Evolutionary conservation across 2,797 vertebrate species (phyloP).

Genomic region (Stomatorhinus walkeri): DNA sequence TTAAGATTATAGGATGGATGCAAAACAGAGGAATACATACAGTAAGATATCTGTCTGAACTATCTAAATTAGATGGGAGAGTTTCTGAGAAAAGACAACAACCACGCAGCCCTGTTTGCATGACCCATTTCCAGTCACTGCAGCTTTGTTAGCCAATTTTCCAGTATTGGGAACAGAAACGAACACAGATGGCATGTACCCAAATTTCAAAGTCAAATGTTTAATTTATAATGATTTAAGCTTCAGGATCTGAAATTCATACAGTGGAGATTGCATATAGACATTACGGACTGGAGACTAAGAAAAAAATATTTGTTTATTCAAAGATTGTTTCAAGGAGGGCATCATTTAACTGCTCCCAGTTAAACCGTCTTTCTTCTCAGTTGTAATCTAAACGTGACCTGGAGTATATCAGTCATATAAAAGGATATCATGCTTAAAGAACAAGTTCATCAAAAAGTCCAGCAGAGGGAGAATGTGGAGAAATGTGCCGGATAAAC

Average conservation of each 20-base stretch:
- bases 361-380: not conserved
- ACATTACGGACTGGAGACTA: not conserved
- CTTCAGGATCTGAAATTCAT: not conserved
- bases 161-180: not conserved
- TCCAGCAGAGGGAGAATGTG: too few relatives aligned
- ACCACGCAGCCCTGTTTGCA: not conserved
- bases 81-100: not conserved
- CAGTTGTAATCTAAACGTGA: not conserved
- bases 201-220: not conserved
- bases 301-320: not conserved
- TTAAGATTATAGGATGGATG: conserved; percentile 41
- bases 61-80: not conserved
- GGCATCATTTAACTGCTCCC: not conserved
- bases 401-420: not conserved
- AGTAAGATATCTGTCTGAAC: conserved; percentile 39
- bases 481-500: not conserved
- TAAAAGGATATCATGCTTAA: not conserved
- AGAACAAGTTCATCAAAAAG: not conserved
- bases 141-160: not conserved
- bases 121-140: not conserved
- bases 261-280: not conserved
- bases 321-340: not conserved
- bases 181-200: not conserved
- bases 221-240: not conserved
- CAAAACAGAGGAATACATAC: conserved; percentile 41